These are phyloP conservation scores for Linepithema humile DNA, from an alignment of 1,140 invertebrate genomes.

Conservation along the genomic window DNA sequence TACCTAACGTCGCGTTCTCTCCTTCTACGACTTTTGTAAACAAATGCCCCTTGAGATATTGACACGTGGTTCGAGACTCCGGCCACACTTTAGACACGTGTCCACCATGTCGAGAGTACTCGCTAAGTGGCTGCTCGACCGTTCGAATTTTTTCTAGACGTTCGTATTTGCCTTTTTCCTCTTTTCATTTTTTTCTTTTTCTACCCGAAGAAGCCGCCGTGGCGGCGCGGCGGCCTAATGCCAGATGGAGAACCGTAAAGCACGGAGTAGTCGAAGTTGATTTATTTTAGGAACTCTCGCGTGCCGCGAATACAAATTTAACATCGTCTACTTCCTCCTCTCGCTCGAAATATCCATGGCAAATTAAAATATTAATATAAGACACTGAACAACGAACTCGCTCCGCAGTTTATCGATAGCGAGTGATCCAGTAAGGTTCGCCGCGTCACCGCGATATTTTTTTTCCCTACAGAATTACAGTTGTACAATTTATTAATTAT, in stretches of 20 bases:
- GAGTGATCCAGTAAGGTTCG: not conserved
- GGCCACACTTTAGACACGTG: conserved; percentile 75
- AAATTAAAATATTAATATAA: not conserved
- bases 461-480: not conserved
- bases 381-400: not conserved
- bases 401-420: not conserved
- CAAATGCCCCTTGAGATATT: conserved; percentile 72
- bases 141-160: conserved; percentile 76
- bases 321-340: conserved; percentile 26
- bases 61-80: conserved; percentile 71
- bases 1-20: conserved; percentile 55
- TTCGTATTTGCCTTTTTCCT: conserved; percentile 63
- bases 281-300: conserved; percentile 70
- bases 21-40: conserved; percentile 70
- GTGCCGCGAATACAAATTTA: conserved; percentile 65
- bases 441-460: not conserved
- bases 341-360: not conserved
- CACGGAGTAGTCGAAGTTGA: conserved; percentile 63
- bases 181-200: conserved; percentile 51
- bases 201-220: conserved; percentile 57
- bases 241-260: conserved; percentile 63
- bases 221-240: conserved; percentile 44
- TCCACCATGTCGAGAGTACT: conserved; percentile 67
- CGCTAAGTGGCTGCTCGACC: conserved; percentile 73
- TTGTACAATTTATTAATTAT: conserved; percentile 9